Base-by-base conservation (phyloP, 37 sponge, comb jelly and placozoan species). In the Diacarnus erythraeanus region DNA sequence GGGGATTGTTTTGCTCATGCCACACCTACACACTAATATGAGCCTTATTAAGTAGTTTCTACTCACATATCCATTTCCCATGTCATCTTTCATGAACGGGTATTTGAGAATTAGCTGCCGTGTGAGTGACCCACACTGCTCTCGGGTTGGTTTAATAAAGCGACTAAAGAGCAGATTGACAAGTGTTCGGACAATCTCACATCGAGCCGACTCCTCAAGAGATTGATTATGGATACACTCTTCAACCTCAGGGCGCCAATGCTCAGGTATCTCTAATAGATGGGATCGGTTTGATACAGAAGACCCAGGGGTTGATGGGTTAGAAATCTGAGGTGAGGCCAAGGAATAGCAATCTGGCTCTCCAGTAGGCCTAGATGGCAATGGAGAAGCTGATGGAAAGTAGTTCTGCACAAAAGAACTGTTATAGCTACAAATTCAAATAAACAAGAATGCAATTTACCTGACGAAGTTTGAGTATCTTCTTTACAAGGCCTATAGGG, bases 51-150 rank as follows among this genome's bases (percentile, higher is more conserved):
- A 39, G 34, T 56, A n/a, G 26, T 30, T 5, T 30, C 8, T 29
- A 72, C 73, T 72, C 21, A 76, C 76, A 76, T 76, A 76, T 76
- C 76, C 76, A 76, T n/a, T 76, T 27, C 76, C 76, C 20, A 76
- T 3, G 30, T 76, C 63, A 74, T 83, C 83, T 23, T 41, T 78
- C 42, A 64, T 64, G 36, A 78, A 78, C 10, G 69, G 51, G n/a
- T 78, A 64, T 42, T 37, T 64, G 2, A 66, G 51, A 39, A 78
- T 66, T 9, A 78, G 30, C 36, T 65, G 26, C 17, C 68, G 66
- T 66, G 68, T 68, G 2, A 78, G 21, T 3, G 2, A 3, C 12
- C 5, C 58, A 65, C 79, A 66, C 23, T 42, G 33, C 6, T 47
- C 6, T 12, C 51, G 51, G 12, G 51, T 15, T 47, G 51, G 51